Conservation (phyloP, 2,113 vertebrate genomes). For the Oncorhynchus nerka region DNA sequence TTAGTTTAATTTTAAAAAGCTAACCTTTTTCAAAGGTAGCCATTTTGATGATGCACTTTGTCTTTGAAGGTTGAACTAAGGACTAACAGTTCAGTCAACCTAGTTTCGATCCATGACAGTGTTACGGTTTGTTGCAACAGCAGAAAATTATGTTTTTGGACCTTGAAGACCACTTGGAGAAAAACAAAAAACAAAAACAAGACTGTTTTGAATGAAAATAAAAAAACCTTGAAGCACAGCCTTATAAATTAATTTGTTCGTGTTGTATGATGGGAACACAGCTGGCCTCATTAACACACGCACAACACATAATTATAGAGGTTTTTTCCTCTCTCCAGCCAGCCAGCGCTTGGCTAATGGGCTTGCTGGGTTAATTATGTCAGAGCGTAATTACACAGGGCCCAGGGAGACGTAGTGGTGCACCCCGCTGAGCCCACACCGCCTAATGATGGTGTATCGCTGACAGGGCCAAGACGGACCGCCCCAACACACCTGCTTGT, state of each 20-base stretch:
- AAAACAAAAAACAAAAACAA: slow-evolving; percentile 38
- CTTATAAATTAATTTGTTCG: slow-evolving; percentile 99
- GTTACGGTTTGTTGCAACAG: slow-evolving; percentile 73
- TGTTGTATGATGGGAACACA: slow-evolving; percentile 99
- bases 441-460: slow-evolving; percentile 91
- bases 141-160: slow-evolving; percentile 60
- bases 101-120: slow-evolving; percentile 61
- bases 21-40: slow-evolving; percentile 17
- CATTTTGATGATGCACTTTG: slow-evolving; percentile 24
- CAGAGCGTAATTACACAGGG: slow-evolving; percentile 99
- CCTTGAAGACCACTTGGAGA: slow-evolving; percentile 71
- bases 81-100: slow-evolving; percentile 53
- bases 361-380: slow-evolving; percentile 99
- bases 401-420: slow-evolving; percentile 94
- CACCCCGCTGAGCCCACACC: slow-evolving; percentile 88
- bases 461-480: slow-evolving; percentile 84
- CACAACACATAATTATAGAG: slow-evolving; percentile 99
- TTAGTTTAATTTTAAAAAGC: slow-evolving; percentile 38
- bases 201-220: slow-evolving; percentile 70
- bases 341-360: slow-evolving; percentile 97
- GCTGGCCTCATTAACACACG: slow-evolving; percentile 99
- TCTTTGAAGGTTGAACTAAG: slow-evolving; percentile 54
- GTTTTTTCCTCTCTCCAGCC: slow-evolving; percentile 82
- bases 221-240: slow-evolving; percentile 80
- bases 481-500: slow-evolving; percentile 87